phyloP scores from a whole-genome alignment of 37 sponge, comb jelly and placozoan species.

The Ianthella basta region DNA sequence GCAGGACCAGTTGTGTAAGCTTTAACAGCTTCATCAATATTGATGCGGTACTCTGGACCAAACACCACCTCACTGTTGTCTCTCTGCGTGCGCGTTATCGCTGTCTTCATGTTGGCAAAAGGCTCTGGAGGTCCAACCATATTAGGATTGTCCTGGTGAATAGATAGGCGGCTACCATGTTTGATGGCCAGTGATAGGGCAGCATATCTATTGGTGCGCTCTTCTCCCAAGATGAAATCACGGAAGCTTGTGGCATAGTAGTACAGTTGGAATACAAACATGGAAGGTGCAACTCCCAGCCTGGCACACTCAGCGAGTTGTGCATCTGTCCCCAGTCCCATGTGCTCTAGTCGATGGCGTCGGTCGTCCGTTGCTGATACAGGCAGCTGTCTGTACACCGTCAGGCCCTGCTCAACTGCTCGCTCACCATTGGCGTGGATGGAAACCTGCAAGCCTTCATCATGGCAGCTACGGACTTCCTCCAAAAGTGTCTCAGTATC shows the following conservation, averaged over 20 bases:
- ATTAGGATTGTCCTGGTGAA: conserved; percentile 57
- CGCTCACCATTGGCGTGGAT: conserved; percentile 73
- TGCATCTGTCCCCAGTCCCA: conserved; percentile 48
- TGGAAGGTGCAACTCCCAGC: conserved; percentile 46
- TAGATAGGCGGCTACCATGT: conserved; percentile 17
- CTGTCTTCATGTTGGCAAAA: conserved; percentile 38
- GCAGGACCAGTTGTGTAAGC: conserved; percentile 68
- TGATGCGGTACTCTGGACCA: conserved; percentile 28
- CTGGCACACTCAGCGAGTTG: conserved; percentile 31
- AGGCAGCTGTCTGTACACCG: conserved; percentile 24
- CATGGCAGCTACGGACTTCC: conserved; percentile 34
- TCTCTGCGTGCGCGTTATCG: conserved; percentile 37
- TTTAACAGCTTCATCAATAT: conserved; percentile 56
- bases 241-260: conserved; percentile 46
- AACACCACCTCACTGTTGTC: neutral
- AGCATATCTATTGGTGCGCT: conserved; percentile 36
- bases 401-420: conserved; percentile 51
- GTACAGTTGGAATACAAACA: conserved; percentile 54
- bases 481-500: conserved; percentile 1
- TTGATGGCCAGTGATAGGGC: conserved; percentile 31
- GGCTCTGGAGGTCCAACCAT: conserved; percentile 43
- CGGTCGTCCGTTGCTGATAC: neutral
- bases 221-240: conserved; percentile 43
- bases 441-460: conserved; percentile 1
- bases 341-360: conserved; percentile 65